A percentile compares a stretch with the other conserved stretches of the same genome.
Conservation (phyloP, 2,797 vertebrate genomes). For the Acanthornis magna region DNA sequence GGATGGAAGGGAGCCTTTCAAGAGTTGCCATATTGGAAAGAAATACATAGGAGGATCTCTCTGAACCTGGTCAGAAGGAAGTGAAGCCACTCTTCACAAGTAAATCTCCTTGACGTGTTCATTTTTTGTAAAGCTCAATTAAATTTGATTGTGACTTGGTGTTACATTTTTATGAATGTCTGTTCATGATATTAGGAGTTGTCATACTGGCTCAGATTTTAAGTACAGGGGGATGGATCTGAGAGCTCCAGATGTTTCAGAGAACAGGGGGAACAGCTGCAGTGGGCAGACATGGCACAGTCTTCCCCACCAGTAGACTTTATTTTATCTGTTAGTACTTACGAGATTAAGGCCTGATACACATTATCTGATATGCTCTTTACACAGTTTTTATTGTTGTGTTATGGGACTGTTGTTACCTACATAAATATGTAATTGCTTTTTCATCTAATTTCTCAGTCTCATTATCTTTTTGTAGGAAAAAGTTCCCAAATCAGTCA, state of each 20-base stretch:
- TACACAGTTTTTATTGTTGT: not conserved
- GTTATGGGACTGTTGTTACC: not conserved
- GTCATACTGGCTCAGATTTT: not conserved
- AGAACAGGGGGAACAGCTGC: not conserved
- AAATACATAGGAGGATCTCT: not conserved
- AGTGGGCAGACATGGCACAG: not conserved
- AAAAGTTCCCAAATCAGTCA: not conserved
- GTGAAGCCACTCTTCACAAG: not conserved
- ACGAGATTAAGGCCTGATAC: not conserved
- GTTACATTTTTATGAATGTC: not conserved
- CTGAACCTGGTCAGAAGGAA: not conserved
- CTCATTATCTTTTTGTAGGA: not conserved
- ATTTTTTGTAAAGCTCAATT: not conserved
- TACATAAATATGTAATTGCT: not conserved
- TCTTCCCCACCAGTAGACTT: not conserved
- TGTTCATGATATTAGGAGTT: not conserved
- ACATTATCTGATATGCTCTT: not conserved
- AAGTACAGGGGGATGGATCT: not conserved
- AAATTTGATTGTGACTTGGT: not conserved
- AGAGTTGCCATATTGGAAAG: not conserved
- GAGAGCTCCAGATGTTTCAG: not conserved
- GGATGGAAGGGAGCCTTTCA: not conserved
- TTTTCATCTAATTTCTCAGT: not conserved
- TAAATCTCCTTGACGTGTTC: not conserved
- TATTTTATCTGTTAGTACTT: not conserved